phyloP scores from a whole-genome alignment of 1,140 invertebrate species.

The Metopolophium dirhodum region DNA sequence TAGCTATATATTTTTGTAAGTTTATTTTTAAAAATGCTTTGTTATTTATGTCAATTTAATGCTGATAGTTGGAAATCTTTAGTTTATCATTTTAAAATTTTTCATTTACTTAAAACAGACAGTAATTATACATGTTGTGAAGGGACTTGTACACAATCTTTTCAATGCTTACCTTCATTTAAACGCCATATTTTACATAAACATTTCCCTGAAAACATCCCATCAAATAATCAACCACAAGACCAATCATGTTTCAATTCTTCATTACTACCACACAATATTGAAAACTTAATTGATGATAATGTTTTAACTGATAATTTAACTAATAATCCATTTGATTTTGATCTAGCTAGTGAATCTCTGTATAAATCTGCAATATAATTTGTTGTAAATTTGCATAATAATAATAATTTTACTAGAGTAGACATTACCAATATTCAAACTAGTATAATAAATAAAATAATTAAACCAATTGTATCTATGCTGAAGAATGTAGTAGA shows the following conservation, averaged over 20 bases:
- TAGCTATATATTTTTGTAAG: too few species aligned
- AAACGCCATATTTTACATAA: neutral
- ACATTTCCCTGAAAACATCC: neutral
- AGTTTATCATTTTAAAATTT: slow-evolving; percentile 18
- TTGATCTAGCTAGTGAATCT: neutral
- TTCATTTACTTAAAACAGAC: neutral
- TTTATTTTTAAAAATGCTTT: too few species aligned
- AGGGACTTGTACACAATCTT: neutral
- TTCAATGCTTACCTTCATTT: neutral
- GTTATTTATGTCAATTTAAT: too few species aligned
- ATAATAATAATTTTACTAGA: neutral
- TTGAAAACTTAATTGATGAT: too few species aligned
- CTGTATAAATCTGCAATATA: neutral
- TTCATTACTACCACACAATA: too few species aligned
- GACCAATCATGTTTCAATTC: too few species aligned
- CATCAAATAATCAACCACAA: too few species aligned
- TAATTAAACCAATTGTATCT: too few species aligned
- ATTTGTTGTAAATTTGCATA: neutral
- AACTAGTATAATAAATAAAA: too few species aligned
- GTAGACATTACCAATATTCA: too few species aligned
- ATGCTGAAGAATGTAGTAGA: too few species aligned
- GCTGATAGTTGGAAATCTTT: neutral
- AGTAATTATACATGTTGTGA: neutral
- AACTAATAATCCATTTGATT: neutral
- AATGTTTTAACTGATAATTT: neutral